Conservation (phyloP, 92 coral and sea anemone genomes). For the Bergia sp. region DNA sequence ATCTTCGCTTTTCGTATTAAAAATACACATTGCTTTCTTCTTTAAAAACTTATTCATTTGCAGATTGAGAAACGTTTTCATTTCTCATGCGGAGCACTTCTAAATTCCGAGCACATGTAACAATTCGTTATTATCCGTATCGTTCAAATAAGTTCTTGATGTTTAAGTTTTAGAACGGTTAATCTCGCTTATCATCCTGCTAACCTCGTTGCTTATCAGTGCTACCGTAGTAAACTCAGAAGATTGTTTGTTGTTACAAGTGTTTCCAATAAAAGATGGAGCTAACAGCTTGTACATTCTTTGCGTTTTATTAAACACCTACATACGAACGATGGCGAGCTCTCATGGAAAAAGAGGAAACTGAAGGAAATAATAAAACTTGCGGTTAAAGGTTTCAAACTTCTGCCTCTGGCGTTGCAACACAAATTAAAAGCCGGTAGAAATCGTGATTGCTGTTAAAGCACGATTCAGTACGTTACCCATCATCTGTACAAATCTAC, state of each 20-base stretch:
- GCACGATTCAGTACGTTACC: slow-evolving; percentile 13
- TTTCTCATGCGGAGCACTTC: too few species aligned
- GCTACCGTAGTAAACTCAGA: slow-evolving; percentile 5
- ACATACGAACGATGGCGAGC: background rate
- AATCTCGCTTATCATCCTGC: background rate
- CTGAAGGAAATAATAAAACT: background rate
- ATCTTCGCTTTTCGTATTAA: too few species aligned
- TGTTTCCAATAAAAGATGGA: background rate
- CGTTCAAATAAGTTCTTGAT: background rate
- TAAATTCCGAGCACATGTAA: too few species aligned
- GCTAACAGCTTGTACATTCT: background rate
- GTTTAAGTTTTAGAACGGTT: background rate
- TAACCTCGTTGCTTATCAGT: background rate
- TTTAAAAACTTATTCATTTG: too few species aligned
- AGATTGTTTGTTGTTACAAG: slow-evolving; percentile 8
- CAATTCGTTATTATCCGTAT: background rate
- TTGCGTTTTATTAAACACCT: background rate
- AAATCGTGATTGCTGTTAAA: background rate
- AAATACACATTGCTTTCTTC: too few species aligned
- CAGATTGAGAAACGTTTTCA: too few species aligned
- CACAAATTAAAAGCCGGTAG: background rate
- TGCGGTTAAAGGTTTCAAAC: background rate
- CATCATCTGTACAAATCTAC: background rate
- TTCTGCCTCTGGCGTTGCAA: background rate
- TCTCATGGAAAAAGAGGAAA: background rate